Evolutionary conservation across 2,113 vertebrate genomes (phyloP).

Genomic region (chimpanzee (Pan troglodytes)): NHGRI_mPanTro3-v2.1_pri NC_072414.2:5634001-5634500

Average conservation of each 20-base stretch:
- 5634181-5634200: not conserved
- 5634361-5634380: not conserved
- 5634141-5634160: not conserved
- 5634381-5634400: constrained; percentile 65
- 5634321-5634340: not conserved
- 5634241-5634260: not conserved
- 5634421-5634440: constrained; percentile 23
- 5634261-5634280: not conserved
- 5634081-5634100: not conserved
- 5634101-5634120: not conserved
- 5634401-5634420: constrained; percentile 62
- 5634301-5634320: not conserved
- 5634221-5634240: not conserved
- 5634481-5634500: constrained; percentile 34
- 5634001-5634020: not conserved
- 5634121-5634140: not conserved
- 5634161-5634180: not conserved
- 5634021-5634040: not conserved
- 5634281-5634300: not conserved
- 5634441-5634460: constrained; percentile 60
- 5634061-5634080: not conserved
- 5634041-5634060: not conserved
- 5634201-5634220: not conserved
- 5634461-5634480: constrained; percentile 59
- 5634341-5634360: not conserved